Evolutionary conservation across 2,797 vertebrate genomes (phyloP).

Genomic region (Avahi laniger): DNA sequence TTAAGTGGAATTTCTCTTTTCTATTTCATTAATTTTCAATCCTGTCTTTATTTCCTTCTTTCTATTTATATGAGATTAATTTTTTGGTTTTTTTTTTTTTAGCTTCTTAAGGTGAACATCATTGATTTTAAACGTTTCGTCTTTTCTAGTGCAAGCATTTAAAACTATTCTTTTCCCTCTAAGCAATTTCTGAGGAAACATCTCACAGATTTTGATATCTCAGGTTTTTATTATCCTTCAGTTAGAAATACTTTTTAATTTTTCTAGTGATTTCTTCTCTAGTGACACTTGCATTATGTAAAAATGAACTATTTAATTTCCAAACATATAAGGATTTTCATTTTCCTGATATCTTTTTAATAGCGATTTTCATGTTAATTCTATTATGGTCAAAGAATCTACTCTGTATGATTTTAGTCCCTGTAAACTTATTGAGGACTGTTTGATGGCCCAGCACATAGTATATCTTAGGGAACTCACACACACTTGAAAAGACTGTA

Average conservation of each 20-base stretch:
- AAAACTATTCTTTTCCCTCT: not conserved
- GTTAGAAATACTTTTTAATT: not conserved
- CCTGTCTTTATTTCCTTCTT: not conserved
- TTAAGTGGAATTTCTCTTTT: not conserved
- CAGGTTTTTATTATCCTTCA: not conserved
- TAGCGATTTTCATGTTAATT: not conserved
- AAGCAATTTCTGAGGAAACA: not conserved
- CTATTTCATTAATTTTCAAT: not conserved
- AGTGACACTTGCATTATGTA: not conserved
- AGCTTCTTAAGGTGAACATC: not conserved
- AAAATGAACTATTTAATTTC: not conserved
- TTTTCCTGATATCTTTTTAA: not conserved
- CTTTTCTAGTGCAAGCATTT: not conserved
- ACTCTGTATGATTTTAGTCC: not conserved
- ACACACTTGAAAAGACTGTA: not conserved
- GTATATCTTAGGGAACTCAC: not conserved
- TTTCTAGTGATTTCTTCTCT: not conserved
- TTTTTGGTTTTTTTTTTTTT: not conserved
- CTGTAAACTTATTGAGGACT: not conserved
- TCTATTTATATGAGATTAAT: not conserved
- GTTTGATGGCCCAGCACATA: not conserved
- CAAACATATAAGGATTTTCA: not conserved
- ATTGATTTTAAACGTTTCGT: not conserved
- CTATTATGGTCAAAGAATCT: not conserved
- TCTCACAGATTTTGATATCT: not conserved